Base-by-base conservation (phyloP, 2,797 vertebrate genomes). In the Leptodactylus fallax region DNA sequence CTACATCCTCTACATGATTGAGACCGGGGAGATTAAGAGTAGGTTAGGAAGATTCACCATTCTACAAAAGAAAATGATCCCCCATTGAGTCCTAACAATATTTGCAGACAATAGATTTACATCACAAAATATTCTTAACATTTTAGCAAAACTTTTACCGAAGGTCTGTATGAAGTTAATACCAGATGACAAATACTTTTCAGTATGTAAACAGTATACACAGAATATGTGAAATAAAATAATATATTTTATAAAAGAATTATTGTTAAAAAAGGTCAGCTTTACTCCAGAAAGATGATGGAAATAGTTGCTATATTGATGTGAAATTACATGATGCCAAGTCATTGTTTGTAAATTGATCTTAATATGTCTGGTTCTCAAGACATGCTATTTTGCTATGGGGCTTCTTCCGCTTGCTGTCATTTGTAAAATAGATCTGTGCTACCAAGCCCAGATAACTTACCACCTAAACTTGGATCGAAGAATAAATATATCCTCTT, bases 401-500 rank as follows among this genome's bases (percentile, higher is more conserved):
- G 51, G 13, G 45, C 25, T 49, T 71, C 79, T 69, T 83, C 72
- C 36, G 21, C 21, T 78, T 47, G 72, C 81, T 84, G 74, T 78
- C 87, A 83, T n/a, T 63, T 56, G 27, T 36, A 60, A 84, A 87
- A 83, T 58, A 83, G 51, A 58, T 53, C 25, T 60, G 27, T 88
- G 14, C 72, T 83, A 79, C 53, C 23, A 58, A 88, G 58, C 82
- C n/a, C 76, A 61, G 65, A 80, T 63, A 88, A 13, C 76, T 79
- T 56, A 79, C 81, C 65, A 63, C 51, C 55, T 63, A 49, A 69
- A 53, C 76, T 65, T 61, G 36, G 45, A 88, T 88, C 87, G 77
- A 88, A 88, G 65, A 16, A 84, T 85, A 84, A 80, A 88, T 88
- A 84, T 25, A 85, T 51, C 76, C 65, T 88, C n/a, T 85, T 79